Percentiles rank a stretch among this genome's conserved stretches.
Evolutionary conservation across 2,797 vertebrate genomes (phyloP).

Genomic region (Rhynchotus rufescens): DNA sequence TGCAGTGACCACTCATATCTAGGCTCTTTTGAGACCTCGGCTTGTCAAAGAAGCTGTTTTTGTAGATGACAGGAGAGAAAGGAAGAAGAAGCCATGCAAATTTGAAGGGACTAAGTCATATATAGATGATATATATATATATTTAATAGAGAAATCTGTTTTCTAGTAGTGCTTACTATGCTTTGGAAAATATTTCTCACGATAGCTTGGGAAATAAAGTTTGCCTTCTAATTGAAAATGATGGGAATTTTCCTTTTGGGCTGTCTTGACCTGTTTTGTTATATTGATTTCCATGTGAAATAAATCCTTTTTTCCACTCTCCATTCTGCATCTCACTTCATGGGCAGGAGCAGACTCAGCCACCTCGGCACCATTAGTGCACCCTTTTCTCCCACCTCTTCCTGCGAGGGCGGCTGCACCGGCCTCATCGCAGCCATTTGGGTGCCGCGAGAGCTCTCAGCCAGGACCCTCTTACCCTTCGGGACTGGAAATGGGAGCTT

Average conservation of each 20-base stretch:
- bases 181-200: not conserved
- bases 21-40: not conserved
- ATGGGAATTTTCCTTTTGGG: not conserved
- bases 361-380: conserved; percentile 6
- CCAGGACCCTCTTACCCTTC: not conserved
- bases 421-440: not conserved
- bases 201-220: not conserved
- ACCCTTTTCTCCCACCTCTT: not conserved
- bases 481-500: conserved; percentile 4
- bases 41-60: not conserved
- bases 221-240: not conserved
- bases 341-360: not conserved
- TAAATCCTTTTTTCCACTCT: not conserved
- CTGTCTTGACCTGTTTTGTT: not conserved
- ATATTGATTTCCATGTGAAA: not conserved
- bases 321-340: not conserved
- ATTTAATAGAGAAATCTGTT: not conserved
- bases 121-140: too few species aligned
- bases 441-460: not conserved
- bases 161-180: not conserved
- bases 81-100: not conserved
- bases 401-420: not conserved
- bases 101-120: not conserved
- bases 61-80: too few species aligned
- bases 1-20: not conserved